Evolutionary conservation across 2,888 invertebrate genomes (phyloP), one percentile per base, ranked within the genome.

Genomic region (Noctuana brunneofusca): DNA sequence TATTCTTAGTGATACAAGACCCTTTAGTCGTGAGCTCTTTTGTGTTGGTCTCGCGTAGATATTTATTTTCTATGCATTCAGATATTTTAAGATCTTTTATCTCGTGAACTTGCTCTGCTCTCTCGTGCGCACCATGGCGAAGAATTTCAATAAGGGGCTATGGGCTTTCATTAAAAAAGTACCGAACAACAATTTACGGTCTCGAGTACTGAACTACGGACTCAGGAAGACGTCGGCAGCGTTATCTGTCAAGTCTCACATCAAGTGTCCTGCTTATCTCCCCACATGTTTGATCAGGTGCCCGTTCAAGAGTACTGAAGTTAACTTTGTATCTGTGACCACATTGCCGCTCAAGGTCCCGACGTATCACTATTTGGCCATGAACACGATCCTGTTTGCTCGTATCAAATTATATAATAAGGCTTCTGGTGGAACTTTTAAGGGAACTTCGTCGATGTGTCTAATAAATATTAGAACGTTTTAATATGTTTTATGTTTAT

Each of bases 271-370:
- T 71, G 77, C 83, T 88, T 90, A 89, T 90, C 90, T 80, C 73
- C 79, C 82, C 84, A 81, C 79, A 81, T 91, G 86, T 91, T 91
- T 91, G 86, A 88, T 89, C 90, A 90, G 91, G 90, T 91, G 91
- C 80, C 77, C 72, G 73, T 73, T 71, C 78, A 76, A 81, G 62
- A 50, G 50, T 55, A 62, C 54, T 63, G 62, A 35, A 63, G 56
- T 55, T 50, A 58, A 63, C 62, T 63, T 78, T 77, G 80, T 76
- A 79, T 83, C 74, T 76, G 78, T 74, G 79, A 75, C 78, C 77
- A 80, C 75, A 79, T 79, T 69, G 67, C 69, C 72, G 72, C 69
- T 79, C 89, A 88, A 89, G 89, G 87, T 79, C 83, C 75, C 66
- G 20, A 57, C 64, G 68, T 72, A 74, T 75, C 70, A 69, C 72